These are phyloP conservation scores for Chauna torquata DNA, from an alignment of 2,113 vertebrate genomes.

Conservation along the genomic window DNA sequence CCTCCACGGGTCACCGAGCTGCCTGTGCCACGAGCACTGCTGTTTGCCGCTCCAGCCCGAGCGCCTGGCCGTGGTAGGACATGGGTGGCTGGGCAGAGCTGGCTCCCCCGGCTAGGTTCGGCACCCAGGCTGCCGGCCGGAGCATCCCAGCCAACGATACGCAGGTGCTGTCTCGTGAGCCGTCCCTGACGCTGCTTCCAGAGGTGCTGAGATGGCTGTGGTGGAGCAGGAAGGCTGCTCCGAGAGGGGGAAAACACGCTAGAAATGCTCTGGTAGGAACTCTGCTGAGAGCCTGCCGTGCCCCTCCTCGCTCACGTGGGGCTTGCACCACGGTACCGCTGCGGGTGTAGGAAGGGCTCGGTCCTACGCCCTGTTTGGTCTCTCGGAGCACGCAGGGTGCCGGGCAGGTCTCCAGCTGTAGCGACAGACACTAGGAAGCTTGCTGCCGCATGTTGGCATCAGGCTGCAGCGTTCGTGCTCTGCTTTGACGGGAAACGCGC, in stretches of 20 bases:
- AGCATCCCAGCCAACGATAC: not conserved
- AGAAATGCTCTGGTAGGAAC: not conserved
- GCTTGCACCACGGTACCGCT: not conserved
- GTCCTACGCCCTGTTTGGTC: not conserved
- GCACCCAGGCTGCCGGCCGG: not conserved
- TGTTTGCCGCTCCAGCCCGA: not conserved
- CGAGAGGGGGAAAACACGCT: not conserved
- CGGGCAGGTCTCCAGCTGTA: not conserved
- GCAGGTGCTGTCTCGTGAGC: not conserved
- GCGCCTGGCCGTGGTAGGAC: not conserved
- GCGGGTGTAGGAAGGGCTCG: not conserved
- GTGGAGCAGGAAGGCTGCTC: not conserved
- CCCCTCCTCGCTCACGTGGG: not conserved
- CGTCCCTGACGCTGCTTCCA: not conserved
- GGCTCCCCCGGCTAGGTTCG: not conserved
- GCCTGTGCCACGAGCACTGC: not conserved
- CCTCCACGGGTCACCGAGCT: not conserved
- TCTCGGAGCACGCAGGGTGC: not conserved
- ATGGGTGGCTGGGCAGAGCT: not conserved
- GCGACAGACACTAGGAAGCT: not conserved
- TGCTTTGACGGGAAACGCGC: rapidly evolving
- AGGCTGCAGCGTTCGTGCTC: rapidly evolving
- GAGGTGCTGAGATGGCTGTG: rapidly evolving
- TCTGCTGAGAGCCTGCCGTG: not conserved
- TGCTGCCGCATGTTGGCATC: rapidly evolving